Base-by-base conservation (phyloP, 30 jellyfish, hydroid and myxozoan genomes). In the Aurelia sp. region DNA sequence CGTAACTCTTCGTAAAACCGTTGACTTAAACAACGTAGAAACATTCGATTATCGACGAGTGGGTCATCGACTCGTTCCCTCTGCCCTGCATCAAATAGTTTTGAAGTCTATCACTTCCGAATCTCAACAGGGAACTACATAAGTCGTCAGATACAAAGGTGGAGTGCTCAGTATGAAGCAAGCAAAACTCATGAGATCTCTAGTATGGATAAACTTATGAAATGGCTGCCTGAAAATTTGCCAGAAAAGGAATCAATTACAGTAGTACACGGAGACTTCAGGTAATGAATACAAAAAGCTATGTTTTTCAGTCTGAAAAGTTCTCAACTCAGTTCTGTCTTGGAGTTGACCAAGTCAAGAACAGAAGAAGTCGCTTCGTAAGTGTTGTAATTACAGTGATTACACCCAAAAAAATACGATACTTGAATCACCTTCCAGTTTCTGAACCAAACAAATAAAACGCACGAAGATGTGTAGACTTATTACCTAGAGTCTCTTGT, bases 221-320 rank as follows among this genome's bases (percentile, higher is more conserved):
- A 93, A 59, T 93, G 98, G 98, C 88, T 93, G 59, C 88, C 87
- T 31, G 78, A 77, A 38, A 82, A 88, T 38, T 86, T 78, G 55
- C 98, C 98, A 59, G 86, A 68, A 50, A 76, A 33, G 35, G 81
- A 72, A 12, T 61, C 88, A 7, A 67, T 88, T 20, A 67, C 97
- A 19, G 96, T 93, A 16, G 98, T 93, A 1, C 98, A 93, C 67
- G 98, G 98, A 27, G 98, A 93, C 62, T 93, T 93, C 86, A 81
- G 98, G 98, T 93, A 63, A 7, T 44, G 16, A 44, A 44, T 3
- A 2, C 9, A 7, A 44, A 12, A 44, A 8, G 51, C 8, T 5
- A 40, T 5, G 10, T 40, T 4, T 40, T 0, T 40, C 10, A 4
- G 3, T 40, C 51, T 40, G 51, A 92, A 97, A 96, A 35, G 55